A percentile compares a stretch with the other conserved stretches of the same genome.
phyloP scores from a whole-genome alignment of 1,140 invertebrate genomes.

The Episyrphus balteatus region DNA sequence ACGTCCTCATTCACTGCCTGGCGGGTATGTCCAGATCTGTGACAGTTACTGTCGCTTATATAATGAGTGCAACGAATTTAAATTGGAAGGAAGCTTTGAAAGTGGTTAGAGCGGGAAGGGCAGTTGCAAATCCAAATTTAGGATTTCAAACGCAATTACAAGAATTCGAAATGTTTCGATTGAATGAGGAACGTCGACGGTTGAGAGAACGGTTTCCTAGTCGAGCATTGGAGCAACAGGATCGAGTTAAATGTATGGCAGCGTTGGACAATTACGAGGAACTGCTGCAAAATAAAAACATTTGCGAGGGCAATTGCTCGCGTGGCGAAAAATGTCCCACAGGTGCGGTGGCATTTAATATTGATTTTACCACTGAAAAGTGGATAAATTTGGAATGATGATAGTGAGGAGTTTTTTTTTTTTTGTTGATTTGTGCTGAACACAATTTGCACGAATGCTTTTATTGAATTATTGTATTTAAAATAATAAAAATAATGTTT shows the following conservation, averaged over 20 bases:
- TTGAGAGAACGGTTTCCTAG: constrained; percentile 74
- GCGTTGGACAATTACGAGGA: constrained; percentile 74
- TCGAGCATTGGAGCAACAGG: constrained; percentile 56
- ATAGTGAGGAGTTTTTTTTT: too few species aligned
- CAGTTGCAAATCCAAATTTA: constrained; percentile 88
- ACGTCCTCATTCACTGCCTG: constrained; percentile 90
- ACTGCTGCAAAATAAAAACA: constrained; percentile 59
- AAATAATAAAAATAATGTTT: too few species aligned
- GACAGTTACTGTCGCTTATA: constrained; percentile 70
- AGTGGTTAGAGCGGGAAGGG: constrained; percentile 78
- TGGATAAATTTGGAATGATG: not conserved
- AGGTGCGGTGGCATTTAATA: constrained; percentile 44
- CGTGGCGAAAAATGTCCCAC: constrained; percentile 75
- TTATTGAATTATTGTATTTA: not conserved
- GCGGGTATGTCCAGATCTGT: constrained; percentile 94
- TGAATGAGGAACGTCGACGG: constrained; percentile 72
- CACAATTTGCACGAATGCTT: too few species aligned
- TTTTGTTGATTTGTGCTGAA: too few species aligned
- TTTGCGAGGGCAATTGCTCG: constrained; percentile 75
- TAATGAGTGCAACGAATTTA: constrained; percentile 88
- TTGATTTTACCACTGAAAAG: constrained; percentile 31
- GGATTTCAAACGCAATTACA: constrained; percentile 91
- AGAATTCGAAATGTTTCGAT: constrained; percentile 74
- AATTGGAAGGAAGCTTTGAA: constrained; percentile 88
- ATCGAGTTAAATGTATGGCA: constrained; percentile 61